Evolutionary conservation across 2,888 invertebrate genomes (phyloP).

Genomic region (Drosophila maculinotata): DNA sequence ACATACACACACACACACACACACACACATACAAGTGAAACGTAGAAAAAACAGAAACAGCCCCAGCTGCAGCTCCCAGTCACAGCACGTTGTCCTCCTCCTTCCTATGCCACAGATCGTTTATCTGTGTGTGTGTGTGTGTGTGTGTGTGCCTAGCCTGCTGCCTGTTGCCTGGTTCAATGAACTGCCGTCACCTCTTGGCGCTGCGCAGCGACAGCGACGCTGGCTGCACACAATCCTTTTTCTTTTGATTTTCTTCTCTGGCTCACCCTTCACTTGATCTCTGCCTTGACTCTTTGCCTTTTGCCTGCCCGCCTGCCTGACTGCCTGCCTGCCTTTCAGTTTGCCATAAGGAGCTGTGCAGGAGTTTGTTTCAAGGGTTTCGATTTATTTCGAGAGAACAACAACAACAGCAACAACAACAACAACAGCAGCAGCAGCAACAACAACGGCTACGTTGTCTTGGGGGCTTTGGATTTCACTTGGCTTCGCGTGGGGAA

Average conservation of each 20-base stretch:
- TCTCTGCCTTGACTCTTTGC: constrained; percentile 64
- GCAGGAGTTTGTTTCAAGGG: constrained; percentile 73
- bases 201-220: constrained; percentile 63
- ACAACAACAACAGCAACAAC: constrained; percentile 18
- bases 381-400: constrained; percentile 60
- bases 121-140: constrained; percentile 31
- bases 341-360: constrained; percentile 46
- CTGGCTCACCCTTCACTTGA: constrained; percentile 75
- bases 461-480: constrained; percentile 73
- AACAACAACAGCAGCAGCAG: not conserved
- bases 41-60: constrained; percentile 22
- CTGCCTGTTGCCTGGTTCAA: constrained; percentile 68
- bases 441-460: not conserved
- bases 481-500: constrained; percentile 74
- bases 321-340: constrained; percentile 16
- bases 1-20: constrained; percentile 26
- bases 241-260: constrained; percentile 72
- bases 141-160: constrained; percentile 33
- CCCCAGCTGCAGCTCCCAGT: constrained; percentile 18
- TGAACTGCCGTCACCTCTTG: constrained; percentile 77
- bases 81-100: constrained; percentile 61
- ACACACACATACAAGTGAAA: constrained; percentile 15
- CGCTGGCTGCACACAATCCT: constrained; percentile 64
- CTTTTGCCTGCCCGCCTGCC: constrained; percentile 20
- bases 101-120: constrained; percentile 46